Base-by-base conservation (phyloP, 2,113 vertebrate species). In the Drymodes brunneopygia region DNA sequence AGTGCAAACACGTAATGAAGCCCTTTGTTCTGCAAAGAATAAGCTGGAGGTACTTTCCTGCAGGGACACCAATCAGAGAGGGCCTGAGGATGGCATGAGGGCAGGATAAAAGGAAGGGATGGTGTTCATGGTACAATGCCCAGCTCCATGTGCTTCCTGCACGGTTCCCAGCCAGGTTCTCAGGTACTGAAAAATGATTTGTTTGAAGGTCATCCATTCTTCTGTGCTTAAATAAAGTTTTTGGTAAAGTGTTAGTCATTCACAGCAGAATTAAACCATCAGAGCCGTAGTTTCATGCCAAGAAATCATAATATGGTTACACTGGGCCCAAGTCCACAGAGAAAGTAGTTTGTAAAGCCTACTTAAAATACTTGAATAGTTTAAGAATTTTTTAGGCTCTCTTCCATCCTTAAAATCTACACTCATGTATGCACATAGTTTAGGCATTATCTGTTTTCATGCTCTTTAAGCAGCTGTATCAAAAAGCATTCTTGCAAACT, bases 191-290 rank as follows among this genome's bases (percentile, higher is more conserved):
- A 72, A 66, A 89, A 15, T 10, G 0, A 74, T 64, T 91, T 92
- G 65, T 72, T 89, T 96, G 87, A 95, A 95, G 77, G 93, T 88
- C 86, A 65, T 6, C 61, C 47, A 89, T 89, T 96, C 77, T 94
- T 94, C 57, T 75, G 69, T n/a, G 75, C 61, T 89, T 92, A 90
- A 89, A 69, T 27, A 72, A 77, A 86, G 51, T 54, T 70, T 81
- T 73, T 88, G 44, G 47, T 78, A 20, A 86, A 78, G n/a, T 22
- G 14, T 94, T 91, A 92, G 78, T 94, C 54, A 91, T 87, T 89
- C 48, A 60, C 35, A 73, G 73, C 73, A 78, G 69, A 86, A 89
- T 74, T 57, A 84, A 89, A 35, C 70, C 31, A 29, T 66, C 50
- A 81, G 57, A 80, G 42, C 50, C 0, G 2, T 23, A 38, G 42